phyloP scores from a whole-genome alignment of 2,888 invertebrate species.

The Lasioglossum oenotherae region DNA sequence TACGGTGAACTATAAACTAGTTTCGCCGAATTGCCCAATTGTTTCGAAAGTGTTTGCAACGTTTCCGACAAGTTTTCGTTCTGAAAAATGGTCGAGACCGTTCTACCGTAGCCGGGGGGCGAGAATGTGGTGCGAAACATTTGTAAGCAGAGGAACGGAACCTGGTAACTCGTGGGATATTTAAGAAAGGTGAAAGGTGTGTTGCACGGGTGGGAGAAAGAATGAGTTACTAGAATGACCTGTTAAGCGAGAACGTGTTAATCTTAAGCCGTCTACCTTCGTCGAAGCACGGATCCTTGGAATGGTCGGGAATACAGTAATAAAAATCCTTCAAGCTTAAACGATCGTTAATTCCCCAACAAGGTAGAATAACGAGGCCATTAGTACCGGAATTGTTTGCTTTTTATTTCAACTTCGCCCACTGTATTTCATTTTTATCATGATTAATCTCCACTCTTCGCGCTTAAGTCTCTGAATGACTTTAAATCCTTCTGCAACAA shows the following conservation, averaged over 20 bases:
- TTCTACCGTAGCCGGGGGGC: neutral
- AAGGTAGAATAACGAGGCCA: neutral
- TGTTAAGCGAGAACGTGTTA: slow-evolving; percentile 26
- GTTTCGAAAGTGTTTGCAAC: neutral
- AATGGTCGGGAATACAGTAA: neutral
- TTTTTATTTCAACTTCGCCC: neutral
- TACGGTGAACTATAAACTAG: neutral
- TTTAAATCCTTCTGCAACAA: neutral
- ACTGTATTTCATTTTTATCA: neutral
- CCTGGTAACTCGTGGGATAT: slow-evolving; percentile 23
- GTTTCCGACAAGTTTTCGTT: neutral
- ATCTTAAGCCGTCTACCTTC: slow-evolving; percentile 6
- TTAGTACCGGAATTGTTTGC: neutral
- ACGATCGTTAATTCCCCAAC: slow-evolving; percentile 1
- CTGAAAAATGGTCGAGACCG: neutral
- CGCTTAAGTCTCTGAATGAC: neutral
- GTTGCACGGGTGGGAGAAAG: neutral
- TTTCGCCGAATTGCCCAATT: slow-evolving; percentile 9
- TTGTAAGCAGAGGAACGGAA: slow-evolving; percentile 3
- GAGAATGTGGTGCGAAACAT: slow-evolving; percentile 8
- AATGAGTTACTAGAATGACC: slow-evolving; percentile 16
- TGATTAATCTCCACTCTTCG: neutral
- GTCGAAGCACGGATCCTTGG: neutral
- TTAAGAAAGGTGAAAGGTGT: slow-evolving; percentile 4
- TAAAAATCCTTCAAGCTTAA: slow-evolving; percentile 10